These are phyloP conservation scores for Perdita meconis DNA, from an alignment of 2,888 invertebrate genomes.

Conservation along the genomic window DNA sequence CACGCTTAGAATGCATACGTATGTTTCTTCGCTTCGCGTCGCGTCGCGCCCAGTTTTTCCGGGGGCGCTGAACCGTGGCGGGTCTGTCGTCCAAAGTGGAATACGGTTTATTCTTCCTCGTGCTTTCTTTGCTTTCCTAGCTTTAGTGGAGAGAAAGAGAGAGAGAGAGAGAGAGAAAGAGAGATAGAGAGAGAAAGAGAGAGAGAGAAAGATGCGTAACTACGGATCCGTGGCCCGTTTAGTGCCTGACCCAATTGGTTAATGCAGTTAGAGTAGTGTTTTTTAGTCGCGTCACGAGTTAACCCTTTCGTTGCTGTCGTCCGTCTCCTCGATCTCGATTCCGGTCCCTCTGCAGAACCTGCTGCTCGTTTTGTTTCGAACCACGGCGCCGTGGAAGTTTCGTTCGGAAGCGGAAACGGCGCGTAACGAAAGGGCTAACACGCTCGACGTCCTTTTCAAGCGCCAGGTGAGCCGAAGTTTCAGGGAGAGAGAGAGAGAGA, in stretches of 20 bases:
- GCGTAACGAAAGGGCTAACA: slow-evolving; percentile 44
- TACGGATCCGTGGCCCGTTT: slow-evolving; percentile 46
- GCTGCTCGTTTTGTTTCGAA: not conserved
- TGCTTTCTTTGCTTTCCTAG: slow-evolving; percentile 54
- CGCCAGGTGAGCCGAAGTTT: slow-evolving; percentile 58
- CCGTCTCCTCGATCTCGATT: no score
- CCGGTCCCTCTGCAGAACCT: not conserved
- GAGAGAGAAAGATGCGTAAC: slow-evolving; percentile 27
- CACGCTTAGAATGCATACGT: slow-evolving; percentile 27
- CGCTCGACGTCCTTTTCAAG: not conserved
- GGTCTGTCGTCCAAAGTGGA: slow-evolving; percentile 72
- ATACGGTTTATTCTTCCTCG: slow-evolving; percentile 62
- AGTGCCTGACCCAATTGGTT: slow-evolving; percentile 45
- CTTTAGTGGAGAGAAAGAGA: slow-evolving; percentile 51
- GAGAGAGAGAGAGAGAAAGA: no score
- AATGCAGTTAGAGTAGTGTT: slow-evolving; percentile 41
- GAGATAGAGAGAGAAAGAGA: no score
- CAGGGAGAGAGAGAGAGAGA: slow-evolving; percentile 30
- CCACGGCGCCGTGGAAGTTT: not conserved
- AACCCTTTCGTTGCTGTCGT: slow-evolving; percentile 54
- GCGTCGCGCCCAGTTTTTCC: slow-evolving; percentile 26
- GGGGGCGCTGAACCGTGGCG: slow-evolving; percentile 39
- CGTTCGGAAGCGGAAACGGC: not conserved
- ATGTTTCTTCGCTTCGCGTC: slow-evolving; percentile 9
- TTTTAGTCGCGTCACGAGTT: slow-evolving; percentile 37